phyloP scores from a whole-genome alignment of 2,888 invertebrate genomes.

The Eupithecia subumbrata region DNA sequence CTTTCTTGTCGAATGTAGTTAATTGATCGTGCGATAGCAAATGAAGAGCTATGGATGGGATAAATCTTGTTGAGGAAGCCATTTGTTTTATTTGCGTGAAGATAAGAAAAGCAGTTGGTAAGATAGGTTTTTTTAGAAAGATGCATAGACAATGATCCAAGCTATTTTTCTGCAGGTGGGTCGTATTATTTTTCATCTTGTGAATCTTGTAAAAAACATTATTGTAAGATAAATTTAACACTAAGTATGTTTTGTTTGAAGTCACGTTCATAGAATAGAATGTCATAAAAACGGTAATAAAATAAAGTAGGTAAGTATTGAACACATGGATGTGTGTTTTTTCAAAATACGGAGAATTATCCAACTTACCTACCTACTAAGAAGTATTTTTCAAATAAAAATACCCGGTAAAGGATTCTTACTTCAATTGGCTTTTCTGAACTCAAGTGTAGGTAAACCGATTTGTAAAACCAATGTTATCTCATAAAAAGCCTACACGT shows the following conservation, averaged over 20 bases:
- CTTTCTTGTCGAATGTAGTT: conserved; percentile 64
- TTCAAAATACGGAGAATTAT: background rate
- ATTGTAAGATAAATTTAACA: conserved; percentile 7
- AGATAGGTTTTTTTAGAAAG: conserved; percentile 26
- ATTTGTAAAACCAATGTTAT: background rate
- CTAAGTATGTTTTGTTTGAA: conserved; percentile 21
- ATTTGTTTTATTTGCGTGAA: conserved; percentile 29
- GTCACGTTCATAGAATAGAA: conserved; percentile 28
- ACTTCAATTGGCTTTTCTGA: background rate
- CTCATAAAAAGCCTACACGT: background rate
- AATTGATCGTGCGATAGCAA: conserved; percentile 71
- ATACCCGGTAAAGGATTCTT: background rate
- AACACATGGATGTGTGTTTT: conserved; percentile 1
- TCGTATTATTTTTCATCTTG: background rate
- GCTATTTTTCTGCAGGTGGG: background rate
- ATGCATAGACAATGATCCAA: background rate
- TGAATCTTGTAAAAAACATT: background rate
- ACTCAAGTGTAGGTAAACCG: background rate
- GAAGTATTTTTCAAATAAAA: background rate
- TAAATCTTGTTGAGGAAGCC: conserved; percentile 47
- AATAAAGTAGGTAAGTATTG: background rate
- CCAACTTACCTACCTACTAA: background rate
- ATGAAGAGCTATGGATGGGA: conserved; percentile 49
- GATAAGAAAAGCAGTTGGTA: conserved; percentile 25
- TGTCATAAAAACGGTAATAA: background rate